These are phyloP conservation scores for Astyanax mexicanus DNA, from an alignment of 2,797 vertebrate genomes.

Conservation along the genomic window DNA sequence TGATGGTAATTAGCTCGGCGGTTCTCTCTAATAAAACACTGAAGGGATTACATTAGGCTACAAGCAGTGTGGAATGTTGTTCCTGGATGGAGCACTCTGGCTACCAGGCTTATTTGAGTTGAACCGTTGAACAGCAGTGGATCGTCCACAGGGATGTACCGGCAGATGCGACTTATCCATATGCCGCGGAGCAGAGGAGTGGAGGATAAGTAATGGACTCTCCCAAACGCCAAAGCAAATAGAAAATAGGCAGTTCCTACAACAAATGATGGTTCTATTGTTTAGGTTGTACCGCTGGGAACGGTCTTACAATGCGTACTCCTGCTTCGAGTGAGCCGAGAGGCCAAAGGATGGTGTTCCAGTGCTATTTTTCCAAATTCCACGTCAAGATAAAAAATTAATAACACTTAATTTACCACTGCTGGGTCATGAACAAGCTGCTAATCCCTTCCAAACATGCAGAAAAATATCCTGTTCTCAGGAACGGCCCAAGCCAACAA, in stretches of 20 bases:
- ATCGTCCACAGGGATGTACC: constrained; percentile 23
- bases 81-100: constrained; percentile 11
- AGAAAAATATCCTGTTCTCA: constrained; percentile 23
- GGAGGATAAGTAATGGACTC: constrained; percentile 42
- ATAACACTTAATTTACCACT: constrained; percentile 25
- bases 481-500: constrained; percentile 12
- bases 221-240: constrained; percentile 39
- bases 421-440: constrained; percentile 26
- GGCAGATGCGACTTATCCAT: constrained; percentile 24
- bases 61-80: constrained; percentile 32
- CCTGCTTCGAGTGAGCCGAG: background rate
- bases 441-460: constrained; percentile 26
- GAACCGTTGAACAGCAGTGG: constrained; percentile 7
- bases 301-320: constrained; percentile 17
- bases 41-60: constrained; percentile 17
- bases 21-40: constrained; percentile 13
- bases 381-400: constrained; percentile 7
- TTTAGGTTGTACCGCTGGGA: constrained; percentile 33
- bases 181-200: constrained; percentile 4
- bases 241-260: constrained; percentile 33
- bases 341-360: background rate
- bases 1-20: constrained; percentile 27
- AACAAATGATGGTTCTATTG: constrained; percentile 49
- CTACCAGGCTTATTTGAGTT: constrained; percentile 1
- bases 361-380: constrained; percentile 11